These are phyloP conservation scores for Polypterus senegalus DNA, from an alignment of 2,113 vertebrate genomes.

Conservation along the genomic window DNA sequence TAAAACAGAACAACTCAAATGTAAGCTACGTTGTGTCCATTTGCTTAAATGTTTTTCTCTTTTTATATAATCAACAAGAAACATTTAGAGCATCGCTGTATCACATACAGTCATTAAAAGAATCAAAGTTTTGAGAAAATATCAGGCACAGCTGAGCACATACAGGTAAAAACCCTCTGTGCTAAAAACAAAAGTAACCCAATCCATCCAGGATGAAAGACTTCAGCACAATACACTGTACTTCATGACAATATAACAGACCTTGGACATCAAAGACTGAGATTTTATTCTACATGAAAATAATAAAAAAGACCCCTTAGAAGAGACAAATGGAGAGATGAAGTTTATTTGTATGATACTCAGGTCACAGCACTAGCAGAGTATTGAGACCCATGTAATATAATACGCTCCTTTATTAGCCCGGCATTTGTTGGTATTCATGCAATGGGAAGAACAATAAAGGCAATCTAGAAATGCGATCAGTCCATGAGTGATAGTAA, in stretches of 20 bases:
- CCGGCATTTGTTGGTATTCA: conserved; percentile 70
- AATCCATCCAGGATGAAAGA: conserved; percentile 45
- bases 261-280: conserved; percentile 53
- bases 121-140: no score
- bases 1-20: no score
- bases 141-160: no score
- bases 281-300: conserved; percentile 39
- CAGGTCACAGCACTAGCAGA: conserved; percentile 47
- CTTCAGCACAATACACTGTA: conserved; percentile 38
- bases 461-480: conserved; percentile 71
- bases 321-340: conserved; percentile 34
- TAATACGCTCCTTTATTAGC: conserved; percentile 51
- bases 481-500: conserved; percentile 63
- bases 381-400: conserved; percentile 60
- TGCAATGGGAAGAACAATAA: conserved; percentile 54
- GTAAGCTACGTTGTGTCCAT: no score
- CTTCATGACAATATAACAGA: conserved; percentile 43
- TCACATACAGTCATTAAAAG: no score
- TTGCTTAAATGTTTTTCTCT: no score
- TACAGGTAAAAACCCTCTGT: no score
- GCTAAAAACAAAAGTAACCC: conserved; percentile 32
- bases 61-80: no score
- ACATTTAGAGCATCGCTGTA: no score
- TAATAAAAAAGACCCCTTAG: conserved; percentile 39
- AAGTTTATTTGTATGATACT: conserved; percentile 66